These are phyloP conservation scores for Sinocyclocheilus anophthalmus DNA, from an alignment of 2,113 vertebrate genomes.

Conservation along the genomic window DNA sequence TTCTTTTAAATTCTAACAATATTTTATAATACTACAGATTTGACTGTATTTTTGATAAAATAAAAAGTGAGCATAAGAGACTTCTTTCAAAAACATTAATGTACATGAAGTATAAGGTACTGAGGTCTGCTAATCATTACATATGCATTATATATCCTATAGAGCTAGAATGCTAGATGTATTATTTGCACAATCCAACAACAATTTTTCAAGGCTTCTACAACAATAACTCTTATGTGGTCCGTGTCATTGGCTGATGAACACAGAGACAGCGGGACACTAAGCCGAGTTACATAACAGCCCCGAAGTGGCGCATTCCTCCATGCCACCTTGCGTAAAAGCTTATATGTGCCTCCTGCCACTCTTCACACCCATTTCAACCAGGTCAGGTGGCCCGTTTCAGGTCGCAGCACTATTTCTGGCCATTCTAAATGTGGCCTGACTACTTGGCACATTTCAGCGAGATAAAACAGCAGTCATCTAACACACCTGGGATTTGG, in stretches of 20 bases:
- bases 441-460: conserved; percentile 54
- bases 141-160: too few relatives aligned
- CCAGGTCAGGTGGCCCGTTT: conserved; percentile 44
- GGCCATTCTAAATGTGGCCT: conserved; percentile 44
- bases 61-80: too few relatives aligned
- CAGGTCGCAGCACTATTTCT: conserved; percentile 54
- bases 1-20: too few relatives aligned
- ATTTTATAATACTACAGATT: too few relatives aligned
- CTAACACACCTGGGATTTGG: conserved; percentile 53
- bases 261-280: conserved; percentile 53
- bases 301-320: conserved; percentile 54
- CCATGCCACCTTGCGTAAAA: conserved; percentile 40
- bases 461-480: conserved; percentile 48
- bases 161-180: neutral
- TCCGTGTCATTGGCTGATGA: conserved; percentile 37
- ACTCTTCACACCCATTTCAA: conserved; percentile 49
- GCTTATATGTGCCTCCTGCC: conserved; percentile 28
- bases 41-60: too few relatives aligned
- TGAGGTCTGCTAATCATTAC: too few relatives aligned
- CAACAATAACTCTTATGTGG: conserved; percentile 8
- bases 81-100: too few relatives aligned
- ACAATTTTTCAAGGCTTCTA: neutral
- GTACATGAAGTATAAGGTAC: too few relatives aligned
- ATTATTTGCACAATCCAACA: neutral
- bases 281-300: conserved; percentile 61